phyloP scores from a whole-genome alignment of 2,113 vertebrate genomes.

The Megaceryle maxima region DNA sequence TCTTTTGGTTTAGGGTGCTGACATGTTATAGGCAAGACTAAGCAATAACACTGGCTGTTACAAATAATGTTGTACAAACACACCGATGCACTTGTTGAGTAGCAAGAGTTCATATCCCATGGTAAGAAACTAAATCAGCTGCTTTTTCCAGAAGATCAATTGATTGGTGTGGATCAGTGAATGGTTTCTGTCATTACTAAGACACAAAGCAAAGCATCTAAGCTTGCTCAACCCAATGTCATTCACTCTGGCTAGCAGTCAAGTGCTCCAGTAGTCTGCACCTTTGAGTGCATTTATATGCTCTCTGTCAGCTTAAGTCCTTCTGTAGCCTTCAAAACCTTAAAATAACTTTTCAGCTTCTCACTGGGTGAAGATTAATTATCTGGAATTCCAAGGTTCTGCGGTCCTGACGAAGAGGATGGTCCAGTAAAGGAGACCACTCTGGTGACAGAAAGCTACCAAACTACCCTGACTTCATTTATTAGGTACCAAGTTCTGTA shows the following conservation, averaged over 20 bases:
- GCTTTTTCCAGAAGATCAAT: neutral
- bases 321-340: neutral
- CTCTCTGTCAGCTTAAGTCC: neutral
- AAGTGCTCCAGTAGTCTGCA: neutral
- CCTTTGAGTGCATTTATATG: neutral
- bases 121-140: neutral
- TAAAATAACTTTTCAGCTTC: neutral
- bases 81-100: neutral
- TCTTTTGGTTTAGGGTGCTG: neutral
- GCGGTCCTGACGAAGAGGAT: neutral
- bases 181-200: neutral
- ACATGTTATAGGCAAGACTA: neutral
- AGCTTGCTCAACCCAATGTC: neutral
- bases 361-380: neutral
- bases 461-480: neutral
- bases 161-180: neutral
- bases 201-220: neutral
- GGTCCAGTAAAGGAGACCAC: neutral
- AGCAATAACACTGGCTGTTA: neutral
- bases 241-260: neutral
- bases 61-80: neutral
- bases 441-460: neutral
- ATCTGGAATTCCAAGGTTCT: neutral
- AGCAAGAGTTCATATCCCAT: neutral
- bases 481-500: neutral